phyloP scores from a whole-genome alignment of 2,113 vertebrate genomes.

The Damaliscus lunatus region DNA sequence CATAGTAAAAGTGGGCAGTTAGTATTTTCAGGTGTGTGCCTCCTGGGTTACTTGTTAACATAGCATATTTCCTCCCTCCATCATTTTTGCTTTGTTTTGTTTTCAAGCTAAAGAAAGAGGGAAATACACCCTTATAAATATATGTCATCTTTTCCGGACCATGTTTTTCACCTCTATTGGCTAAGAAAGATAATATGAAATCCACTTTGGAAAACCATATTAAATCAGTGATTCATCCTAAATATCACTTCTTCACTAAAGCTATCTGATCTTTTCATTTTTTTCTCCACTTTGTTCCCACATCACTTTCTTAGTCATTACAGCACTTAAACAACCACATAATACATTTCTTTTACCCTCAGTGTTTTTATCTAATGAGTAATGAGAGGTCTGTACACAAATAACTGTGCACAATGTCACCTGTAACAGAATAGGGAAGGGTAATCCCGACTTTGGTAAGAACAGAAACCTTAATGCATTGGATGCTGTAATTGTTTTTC shows the following conservation, averaged over 20 bases:
- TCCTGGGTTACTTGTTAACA: not conserved
- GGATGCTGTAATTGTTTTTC: constrained; percentile 39
- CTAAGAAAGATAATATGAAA: not conserved
- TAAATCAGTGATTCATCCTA: not conserved
- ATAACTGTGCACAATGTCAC: not conserved
- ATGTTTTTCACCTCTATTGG: not conserved
- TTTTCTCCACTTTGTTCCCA: not conserved
- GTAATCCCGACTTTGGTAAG: not conserved
- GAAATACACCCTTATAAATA: not conserved
- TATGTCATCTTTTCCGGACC: not conserved
- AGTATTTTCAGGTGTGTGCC: not conserved
- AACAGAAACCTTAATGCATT: not conserved
- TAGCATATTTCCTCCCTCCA: not conserved
- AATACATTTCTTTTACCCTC: not conserved
- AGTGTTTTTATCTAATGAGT: not conserved
- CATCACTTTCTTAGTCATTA: not conserved
- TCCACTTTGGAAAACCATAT: not conserved
- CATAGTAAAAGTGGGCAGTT: not conserved
- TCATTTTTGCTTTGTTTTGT: not conserved
- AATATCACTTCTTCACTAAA: not conserved
- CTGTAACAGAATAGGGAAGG: not conserved
- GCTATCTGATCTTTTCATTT: not conserved
- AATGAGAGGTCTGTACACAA: not conserved
- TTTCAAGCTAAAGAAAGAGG: not conserved
- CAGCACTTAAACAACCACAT: not conserved